A percentile compares a stretch with the other conserved stretches of the same genome.
phyloP scores from a whole-genome alignment of 2,113 vertebrate species.

The Phoxinus phoxinus region DNA sequence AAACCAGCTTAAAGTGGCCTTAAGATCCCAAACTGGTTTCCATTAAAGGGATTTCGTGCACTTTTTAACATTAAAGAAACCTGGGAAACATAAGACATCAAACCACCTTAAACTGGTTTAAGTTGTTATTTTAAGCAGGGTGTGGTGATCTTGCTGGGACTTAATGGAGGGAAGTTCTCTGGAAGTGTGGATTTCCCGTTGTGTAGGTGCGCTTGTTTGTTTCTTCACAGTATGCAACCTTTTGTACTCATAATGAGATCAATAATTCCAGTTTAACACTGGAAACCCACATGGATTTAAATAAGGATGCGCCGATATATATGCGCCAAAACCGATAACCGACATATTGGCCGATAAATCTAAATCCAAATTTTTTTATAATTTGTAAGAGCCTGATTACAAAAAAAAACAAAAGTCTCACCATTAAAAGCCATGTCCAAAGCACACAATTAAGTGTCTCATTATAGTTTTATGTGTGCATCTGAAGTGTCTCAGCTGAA shows the following conservation, averaged over 20 bases:
- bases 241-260: not conserved
- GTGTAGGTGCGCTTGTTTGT: not conserved
- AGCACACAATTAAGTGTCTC: too few relatives aligned
- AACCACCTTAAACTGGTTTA: not conserved
- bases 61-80: not conserved
- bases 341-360: too few relatives aligned
- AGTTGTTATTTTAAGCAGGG: slow-evolving; percentile 5
- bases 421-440: too few relatives aligned
- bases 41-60: not conserved
- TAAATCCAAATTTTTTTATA: too few relatives aligned
- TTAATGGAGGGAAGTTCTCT: not conserved
- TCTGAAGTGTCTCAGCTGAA: too few relatives aligned
- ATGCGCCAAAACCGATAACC: too few relatives aligned
- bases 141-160: not conserved
- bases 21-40: not conserved
- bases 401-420: too few relatives aligned
- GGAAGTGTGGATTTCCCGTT: slow-evolving; percentile 17
- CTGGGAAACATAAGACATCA: not conserved
- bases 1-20: not conserved
- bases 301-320: too few relatives aligned
- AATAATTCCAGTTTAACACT: not conserved
- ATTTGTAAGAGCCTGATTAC: too few relatives aligned
- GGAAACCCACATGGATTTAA: too few relatives aligned
- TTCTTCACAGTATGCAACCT: not conserved
- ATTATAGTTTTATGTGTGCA: too few relatives aligned